A percentile compares a stretch with the other conserved stretches of the same genome.
Conservation (phyloP, 2,888 invertebrate species). For the Eustalomyia histrio region DNA sequence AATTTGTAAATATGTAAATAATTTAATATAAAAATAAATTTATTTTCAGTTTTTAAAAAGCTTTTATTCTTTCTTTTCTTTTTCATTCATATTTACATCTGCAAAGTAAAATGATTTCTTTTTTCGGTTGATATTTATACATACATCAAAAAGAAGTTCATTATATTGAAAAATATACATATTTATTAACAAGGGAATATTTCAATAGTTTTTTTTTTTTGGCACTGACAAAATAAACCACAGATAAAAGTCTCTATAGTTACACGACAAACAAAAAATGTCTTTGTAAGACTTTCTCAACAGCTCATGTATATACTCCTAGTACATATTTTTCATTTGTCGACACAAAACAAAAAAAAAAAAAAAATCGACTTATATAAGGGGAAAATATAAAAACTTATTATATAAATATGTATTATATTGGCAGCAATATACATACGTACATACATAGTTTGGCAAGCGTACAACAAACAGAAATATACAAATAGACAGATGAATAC, state of each 20-base stretch:
- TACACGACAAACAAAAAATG: neutral
- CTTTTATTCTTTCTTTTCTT: no score
- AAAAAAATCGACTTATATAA: neutral
- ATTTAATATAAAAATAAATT: no score
- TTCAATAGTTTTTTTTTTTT: neutral
- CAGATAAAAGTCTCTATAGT: neutral
- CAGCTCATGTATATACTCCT: neutral
- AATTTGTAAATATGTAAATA: no score
- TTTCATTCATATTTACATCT: no score
- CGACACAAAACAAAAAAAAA: no score
- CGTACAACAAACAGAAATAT: neutral
- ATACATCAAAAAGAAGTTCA: neutral
- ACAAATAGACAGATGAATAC: neutral
- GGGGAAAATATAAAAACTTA: neutral
- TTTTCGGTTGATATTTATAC: no score
- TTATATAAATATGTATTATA: neutral
- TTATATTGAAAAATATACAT: neutral
- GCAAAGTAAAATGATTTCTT: no score
- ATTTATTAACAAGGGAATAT: neutral
- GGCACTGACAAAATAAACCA: neutral
- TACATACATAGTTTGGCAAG: neutral
- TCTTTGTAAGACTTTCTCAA: neutral
- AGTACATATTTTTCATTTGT: neutral
- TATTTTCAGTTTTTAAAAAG: no score
- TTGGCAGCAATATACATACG: neutral